phyloP scores from a whole-genome alignment of 35 echinoderm and acorn worm species.

The Heliocidaris tuberculata region DNA sequence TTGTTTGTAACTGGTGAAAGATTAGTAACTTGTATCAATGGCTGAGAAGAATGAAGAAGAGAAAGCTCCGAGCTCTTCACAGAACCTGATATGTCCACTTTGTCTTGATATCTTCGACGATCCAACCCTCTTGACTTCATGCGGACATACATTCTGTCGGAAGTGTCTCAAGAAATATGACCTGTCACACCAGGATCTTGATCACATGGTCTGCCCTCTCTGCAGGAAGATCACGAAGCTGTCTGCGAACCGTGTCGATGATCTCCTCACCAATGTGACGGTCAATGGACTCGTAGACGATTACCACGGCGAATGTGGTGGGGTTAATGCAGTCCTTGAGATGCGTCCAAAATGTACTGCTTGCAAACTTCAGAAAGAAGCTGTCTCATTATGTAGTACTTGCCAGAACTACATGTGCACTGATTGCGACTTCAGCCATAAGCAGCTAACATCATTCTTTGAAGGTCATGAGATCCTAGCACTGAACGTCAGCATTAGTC shows the following conservation, averaged over 20 bases:
- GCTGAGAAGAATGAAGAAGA: too few species aligned
- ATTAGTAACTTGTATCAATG: too few species aligned
- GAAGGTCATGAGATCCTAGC: not conserved
- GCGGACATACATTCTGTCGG: not conserved
- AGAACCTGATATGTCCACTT: not conserved
- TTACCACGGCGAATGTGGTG: not conserved
- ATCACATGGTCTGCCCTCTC: conserved; percentile 12
- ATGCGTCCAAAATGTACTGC: not conserved
- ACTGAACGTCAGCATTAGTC: not conserved
- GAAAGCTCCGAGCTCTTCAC: too few species aligned
- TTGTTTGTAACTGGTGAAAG: too few species aligned
- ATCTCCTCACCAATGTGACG: not conserved
- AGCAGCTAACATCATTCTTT: too few species aligned
- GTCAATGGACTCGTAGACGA: not conserved
- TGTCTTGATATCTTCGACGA: not conserved
- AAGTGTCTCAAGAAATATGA: conserved; percentile 1
- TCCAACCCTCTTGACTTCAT: not conserved
- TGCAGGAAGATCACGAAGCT: not conserved
- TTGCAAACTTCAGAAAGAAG: not conserved
- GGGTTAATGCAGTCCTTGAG: not conserved
- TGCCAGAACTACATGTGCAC: not conserved
- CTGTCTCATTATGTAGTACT: not conserved
- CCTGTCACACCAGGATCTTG: not conserved
- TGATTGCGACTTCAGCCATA: not conserved
- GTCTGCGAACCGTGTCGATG: conserved; percentile 21